Conservation (phyloP, 2,888 invertebrate species). For the Cataglyphis altisquamis region DNA sequence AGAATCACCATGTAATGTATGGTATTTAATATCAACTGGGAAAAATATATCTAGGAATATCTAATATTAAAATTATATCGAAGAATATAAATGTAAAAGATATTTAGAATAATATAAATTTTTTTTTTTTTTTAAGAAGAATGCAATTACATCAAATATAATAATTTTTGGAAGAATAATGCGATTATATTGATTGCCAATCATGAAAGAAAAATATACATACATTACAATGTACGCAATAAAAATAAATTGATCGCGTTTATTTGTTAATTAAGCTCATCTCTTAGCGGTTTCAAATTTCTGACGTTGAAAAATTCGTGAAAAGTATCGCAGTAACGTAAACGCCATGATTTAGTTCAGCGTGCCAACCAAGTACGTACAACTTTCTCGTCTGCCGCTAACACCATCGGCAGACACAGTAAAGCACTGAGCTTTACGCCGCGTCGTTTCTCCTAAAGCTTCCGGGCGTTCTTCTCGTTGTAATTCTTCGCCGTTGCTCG, state of each 20-base stretch:
- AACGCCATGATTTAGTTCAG: slow-evolving; percentile 43
- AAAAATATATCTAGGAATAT: neutral
- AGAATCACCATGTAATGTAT: neutral
- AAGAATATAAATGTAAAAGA: neutral
- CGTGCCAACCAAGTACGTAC: slow-evolving; percentile 23
- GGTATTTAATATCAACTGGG: neutral
- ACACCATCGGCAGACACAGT: slow-evolving; percentile 42
- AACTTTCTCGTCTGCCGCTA: slow-evolving; percentile 42
- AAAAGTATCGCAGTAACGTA: slow-evolving; percentile 27
- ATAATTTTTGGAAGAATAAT: neutral
- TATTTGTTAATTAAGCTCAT: neutral
- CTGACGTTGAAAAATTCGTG: slow-evolving; percentile 28
- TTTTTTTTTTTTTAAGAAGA: neutral
- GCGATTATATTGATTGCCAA: neutral
- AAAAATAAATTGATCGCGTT: neutral
- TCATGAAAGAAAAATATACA: neutral
- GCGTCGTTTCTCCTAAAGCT: slow-evolving; percentile 44
- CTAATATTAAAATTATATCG: neutral
- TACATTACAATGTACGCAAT: neutral
- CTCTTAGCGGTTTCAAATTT: neutral
- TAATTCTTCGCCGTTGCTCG: slow-evolving; percentile 61
- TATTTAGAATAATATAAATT: neutral
- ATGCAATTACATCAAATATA: neutral
- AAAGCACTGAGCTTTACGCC: slow-evolving; percentile 42
- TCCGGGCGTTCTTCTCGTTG: slow-evolving; percentile 54